Base-by-base conservation (phyloP, 1,140 invertebrate genomes). In the Oryctes rhinoceros region DNA sequence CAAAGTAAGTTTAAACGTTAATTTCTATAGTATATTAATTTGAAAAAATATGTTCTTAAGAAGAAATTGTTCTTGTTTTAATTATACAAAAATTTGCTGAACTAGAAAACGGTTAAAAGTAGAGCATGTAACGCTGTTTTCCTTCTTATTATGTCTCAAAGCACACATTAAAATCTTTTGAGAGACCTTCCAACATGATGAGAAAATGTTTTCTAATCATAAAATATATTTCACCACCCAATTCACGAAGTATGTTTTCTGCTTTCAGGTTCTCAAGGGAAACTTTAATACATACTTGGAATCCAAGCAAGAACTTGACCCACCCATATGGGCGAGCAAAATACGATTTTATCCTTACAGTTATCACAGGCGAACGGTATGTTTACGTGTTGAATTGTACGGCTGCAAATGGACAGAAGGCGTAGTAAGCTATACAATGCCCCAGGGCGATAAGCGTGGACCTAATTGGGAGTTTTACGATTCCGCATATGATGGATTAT, bases 231-330 rank as follows among this genome's bases (percentile, higher is more conserved):
- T 30, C 24, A 2, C 24, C 24, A 30, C 0, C 24, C 24, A 0
- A 30, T 30, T 18, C 53, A n/a, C n/a, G n/a, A 13, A 5, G 24
- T 20, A 35, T 78, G 15, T 35, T 78, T 78, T 24, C 79, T 59
- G 44, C 7, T 87, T 86, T 4, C 90, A 96, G 95, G 93, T 96
- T 53, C 89, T 97, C 53, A 87, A 89, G 4, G 96, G 93, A 15
- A 97, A 97, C 88, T 92, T 90, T n/a, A 96, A 97, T 87, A 95
- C 95, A 13, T 95, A 96, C 85, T 89, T 95, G 53, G 93, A 94
- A 83, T 91, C 93, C 65, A 92, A 93, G 83, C 91, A 93, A 83
- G 90, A 92, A 74, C 88, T 96, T 80, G 91, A 94, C 84, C 93
- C 92, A 20, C 93, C 94, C 48, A 89, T 94, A 79, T 92, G 94